Evolutionary conservation across 2,113 vertebrate species (phyloP), one percentile per base, ranked within the genome.

Genomic region (Cinclus mexicanus): DNA sequence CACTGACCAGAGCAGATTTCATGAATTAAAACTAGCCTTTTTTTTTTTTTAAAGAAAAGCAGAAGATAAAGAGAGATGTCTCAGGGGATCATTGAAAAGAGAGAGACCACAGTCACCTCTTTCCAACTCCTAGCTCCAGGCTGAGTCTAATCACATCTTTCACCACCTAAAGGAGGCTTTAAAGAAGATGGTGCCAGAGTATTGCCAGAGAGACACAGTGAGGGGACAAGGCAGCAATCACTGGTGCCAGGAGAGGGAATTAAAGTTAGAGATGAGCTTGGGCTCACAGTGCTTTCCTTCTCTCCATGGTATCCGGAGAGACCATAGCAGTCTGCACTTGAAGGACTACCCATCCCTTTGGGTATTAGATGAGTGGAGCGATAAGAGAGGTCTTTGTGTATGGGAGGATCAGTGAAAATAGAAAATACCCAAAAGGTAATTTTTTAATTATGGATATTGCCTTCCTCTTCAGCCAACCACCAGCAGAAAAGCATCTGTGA

Each of bases 21-120:
- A 49, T 74, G 56, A 57, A 74, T 86, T 84, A 91, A 92, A 95
- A 89, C 29, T 14, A 89, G 44, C 24, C 64, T 83, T 92, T 94
- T 86, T 94, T 95, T 92, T 83, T 44, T 87, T 94, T 50, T 49
- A 37, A 83, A 83, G 60, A 49, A 87, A 68, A 71, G 23, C 25
- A 55, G 72, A 70, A 19, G 35, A 49, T 65, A 56, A 86, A 63
- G 78, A 56, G 26, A 56, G 26, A 18, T 57, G 9, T 89, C 72
- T 93, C 31, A 44, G 39, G 74, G 49, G 44, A 77, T 92, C 22
- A 2, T 18, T 63, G 77, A 20, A 82, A 60, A 77, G 69, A 83
- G 52, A 72, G 72, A 61, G n/a, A 81, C 64, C 21, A 25, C 61
- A 74, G 33, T 55, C 77, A 59, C 64, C 37, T 75, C 12, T 3